Base-by-base conservation (phyloP, 2,888 invertebrate species). In the Melieria picta region DNA sequence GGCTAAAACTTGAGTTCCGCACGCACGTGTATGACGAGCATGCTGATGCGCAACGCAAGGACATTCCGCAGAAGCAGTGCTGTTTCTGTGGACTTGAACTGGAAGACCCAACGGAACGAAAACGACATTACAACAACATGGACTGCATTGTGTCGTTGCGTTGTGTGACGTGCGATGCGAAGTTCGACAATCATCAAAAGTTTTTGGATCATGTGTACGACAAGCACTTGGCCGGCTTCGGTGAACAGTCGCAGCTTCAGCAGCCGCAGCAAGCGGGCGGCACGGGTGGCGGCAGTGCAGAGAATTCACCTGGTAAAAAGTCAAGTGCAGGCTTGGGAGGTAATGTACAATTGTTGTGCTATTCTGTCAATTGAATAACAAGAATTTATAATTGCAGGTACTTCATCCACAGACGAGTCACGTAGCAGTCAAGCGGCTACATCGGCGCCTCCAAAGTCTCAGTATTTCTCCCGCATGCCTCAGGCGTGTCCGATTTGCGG, bases 91-190 rank as follows among this genome's bases (percentile, higher is more conserved):
- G 82, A 4, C 42, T 85, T 50, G 84, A 86, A 76, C 82, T 87
- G 75, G 85, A 85, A 46, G 87, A 87, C 81, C 83, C 87, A 0
- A 81, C 82, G 3, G 84, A 85, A 68, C 80, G 86, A 4, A 85
- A 86, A n/a, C 85, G 86, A 0, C 87, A 87, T 73, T 86, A 86
- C 74, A 87, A 86, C 68, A 87, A 87, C 72, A 85, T 87, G 84
- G 87, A 86, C 66, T 87, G 87, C 70, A 87, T 87, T 77, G 86
- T 86, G 3, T 82, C 82, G 5, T 70, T 87, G 52, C 84, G 85
- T 16, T 87, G 87, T 77, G 85, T 86, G 65, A 87, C 87, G 11
- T 87, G 87, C 72, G 85, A 86, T 13, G 84, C 84, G 50, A 85
- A 86, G 71, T 80, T 87, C 77, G 86, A 86, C 69, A 84, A 84